Percentiles rank a stretch among this genome's conserved stretches.
Evolutionary conservation across 2,797 vertebrate species (phyloP).

Genomic region (Euphonia xanthogaster): DNA sequence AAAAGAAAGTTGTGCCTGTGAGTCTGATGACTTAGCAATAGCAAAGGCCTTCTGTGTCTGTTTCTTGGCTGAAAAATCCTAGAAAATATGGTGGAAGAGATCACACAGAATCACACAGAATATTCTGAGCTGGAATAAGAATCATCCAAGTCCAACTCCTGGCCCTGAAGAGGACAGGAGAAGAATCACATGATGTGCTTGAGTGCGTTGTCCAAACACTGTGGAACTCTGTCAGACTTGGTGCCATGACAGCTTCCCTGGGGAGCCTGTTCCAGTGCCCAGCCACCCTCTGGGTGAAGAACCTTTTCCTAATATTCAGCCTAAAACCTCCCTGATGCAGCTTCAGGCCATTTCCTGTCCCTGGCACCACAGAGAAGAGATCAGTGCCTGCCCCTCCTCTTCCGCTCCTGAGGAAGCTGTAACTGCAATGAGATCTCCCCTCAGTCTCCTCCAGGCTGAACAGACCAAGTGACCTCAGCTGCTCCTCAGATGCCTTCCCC

Average conservation of each 20-base stretch:
- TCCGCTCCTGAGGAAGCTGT: accelerated
- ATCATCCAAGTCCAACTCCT: neutral
- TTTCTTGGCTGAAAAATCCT: neutral
- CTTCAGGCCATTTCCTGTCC: neutral
- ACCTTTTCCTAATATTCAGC: neutral
- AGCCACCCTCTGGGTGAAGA: neutral
- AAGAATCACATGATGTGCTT: neutral
- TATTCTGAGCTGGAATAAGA: neutral
- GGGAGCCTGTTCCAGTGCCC: neutral
- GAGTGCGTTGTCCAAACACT: neutral
- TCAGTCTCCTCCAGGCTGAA: neutral
- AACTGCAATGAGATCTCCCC: accelerated
- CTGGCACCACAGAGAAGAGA: neutral
- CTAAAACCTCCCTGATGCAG: accelerated
- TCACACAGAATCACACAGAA: neutral
- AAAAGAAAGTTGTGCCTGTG: neutral
- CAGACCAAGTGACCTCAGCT: neutral
- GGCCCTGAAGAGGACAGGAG: neutral
- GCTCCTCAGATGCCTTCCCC: accelerated
- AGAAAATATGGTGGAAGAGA: neutral
- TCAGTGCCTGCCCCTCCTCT: accelerated
- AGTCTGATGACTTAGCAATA: neutral
- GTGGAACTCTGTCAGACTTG: neutral
- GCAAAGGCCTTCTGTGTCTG: neutral
- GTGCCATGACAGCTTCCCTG: neutral